Evolutionary conservation across 2,113 vertebrate species (phyloP).

Genomic region (Cinclus mexicanus): DNA sequence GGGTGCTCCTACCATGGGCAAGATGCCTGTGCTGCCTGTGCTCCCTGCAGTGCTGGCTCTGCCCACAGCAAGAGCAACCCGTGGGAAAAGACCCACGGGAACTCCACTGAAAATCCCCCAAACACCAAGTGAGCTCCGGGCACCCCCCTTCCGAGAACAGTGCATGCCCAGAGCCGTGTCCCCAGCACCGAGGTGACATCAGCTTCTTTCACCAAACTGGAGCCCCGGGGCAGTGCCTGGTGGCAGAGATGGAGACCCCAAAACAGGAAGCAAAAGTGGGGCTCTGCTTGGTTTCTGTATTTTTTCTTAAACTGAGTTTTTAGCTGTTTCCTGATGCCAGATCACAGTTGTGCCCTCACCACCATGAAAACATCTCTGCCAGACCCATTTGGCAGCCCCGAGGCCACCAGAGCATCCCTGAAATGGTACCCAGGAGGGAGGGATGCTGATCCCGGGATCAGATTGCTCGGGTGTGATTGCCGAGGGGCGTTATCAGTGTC

Average conservation of each 20-base stretch:
- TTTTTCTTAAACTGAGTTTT: background rate
- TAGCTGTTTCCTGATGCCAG: background rate
- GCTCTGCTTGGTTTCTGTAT: background rate
- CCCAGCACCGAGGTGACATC: background rate
- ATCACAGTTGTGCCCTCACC: background rate
- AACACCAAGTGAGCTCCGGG: background rate
- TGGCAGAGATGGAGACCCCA: background rate
- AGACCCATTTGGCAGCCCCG: rapidly evolving
- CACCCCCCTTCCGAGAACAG: background rate
- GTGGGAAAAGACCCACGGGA: slow-evolving; percentile 16
- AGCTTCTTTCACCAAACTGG: background rate
- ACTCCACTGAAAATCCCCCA: slow-evolving; percentile 49
- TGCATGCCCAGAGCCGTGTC: rapidly evolving
- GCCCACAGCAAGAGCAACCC: background rate
- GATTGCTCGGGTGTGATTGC: background rate
- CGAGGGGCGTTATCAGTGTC: background rate
- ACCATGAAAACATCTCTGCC: rapidly evolving
- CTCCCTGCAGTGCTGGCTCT: background rate
- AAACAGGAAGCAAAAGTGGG: slow-evolving; percentile 37
- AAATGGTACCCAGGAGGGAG: background rate
- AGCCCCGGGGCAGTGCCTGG: background rate
- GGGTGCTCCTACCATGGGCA: background rate
- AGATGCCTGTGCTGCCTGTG: background rate
- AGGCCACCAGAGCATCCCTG: background rate
- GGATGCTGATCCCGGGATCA: background rate